Evolutionary conservation across 2,888 invertebrate species (phyloP).

Genomic region (Acanthosepion lycidas): DNA sequence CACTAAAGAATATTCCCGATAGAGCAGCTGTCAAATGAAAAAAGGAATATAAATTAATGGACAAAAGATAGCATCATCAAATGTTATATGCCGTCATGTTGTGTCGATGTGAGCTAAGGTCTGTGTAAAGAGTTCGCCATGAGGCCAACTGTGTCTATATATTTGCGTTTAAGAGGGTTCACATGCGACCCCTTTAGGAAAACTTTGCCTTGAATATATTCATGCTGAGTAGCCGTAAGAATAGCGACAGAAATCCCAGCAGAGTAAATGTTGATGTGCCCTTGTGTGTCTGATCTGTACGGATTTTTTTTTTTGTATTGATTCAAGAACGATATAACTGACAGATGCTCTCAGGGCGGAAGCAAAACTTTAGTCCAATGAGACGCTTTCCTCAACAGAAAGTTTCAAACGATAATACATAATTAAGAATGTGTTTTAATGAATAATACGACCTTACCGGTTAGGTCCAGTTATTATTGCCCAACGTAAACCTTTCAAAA

Average conservation of each 20-base stretch:
- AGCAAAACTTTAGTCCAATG: not conserved
- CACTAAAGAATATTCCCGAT: not conserved
- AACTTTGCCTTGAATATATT: not conserved
- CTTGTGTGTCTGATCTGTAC: not conserved
- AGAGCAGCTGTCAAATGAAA: not conserved
- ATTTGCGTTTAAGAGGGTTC: not conserved
- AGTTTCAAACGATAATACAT: not conserved
- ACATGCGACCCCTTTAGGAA: not conserved
- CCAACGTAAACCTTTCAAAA: no score
- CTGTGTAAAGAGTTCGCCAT: not conserved
- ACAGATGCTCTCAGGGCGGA: not conserved
- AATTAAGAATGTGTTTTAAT: not conserved
- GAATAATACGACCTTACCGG: no score
- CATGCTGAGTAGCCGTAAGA: not conserved
- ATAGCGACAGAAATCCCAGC: not conserved
- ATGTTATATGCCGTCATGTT: not conserved
- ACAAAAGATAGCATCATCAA: not conserved
- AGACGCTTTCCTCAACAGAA: not conserved
- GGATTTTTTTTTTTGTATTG: not conserved
- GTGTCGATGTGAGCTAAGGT: not conserved
- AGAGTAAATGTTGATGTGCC: not conserved
- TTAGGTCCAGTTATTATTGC: no score
- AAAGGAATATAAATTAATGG: not conserved
- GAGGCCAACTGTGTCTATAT: not conserved
- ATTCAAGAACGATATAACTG: not conserved